Base-by-base conservation (phyloP, 2,888 invertebrate species). In the Tenthredo scrophulariae region DNA sequence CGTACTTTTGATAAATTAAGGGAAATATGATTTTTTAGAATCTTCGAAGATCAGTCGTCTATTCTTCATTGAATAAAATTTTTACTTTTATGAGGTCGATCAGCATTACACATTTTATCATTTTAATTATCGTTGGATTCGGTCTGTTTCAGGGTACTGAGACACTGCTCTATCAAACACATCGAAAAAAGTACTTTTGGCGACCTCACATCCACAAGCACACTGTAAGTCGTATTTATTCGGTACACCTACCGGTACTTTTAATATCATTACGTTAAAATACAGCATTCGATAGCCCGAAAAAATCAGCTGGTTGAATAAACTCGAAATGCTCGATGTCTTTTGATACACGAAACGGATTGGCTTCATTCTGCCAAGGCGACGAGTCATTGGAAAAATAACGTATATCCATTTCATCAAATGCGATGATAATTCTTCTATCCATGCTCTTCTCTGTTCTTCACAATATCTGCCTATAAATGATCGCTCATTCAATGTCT, bases 131-230 rank as follows among this genome's bases (percentile, higher is more conserved):
- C 13, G 4, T 22, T 74, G 1, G n/a, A 43, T 74, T 26, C 18
- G 22, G 9, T 77, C 9, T 54, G 26, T 77, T 29, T 5, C 88
- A 94, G 94, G 82, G 94, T 94, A 29, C 89, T 94, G 86, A 93
- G 92, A 85, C 93, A 94, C 86, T 94, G 94, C 88, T 90, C 92
- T 70, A 93, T 94, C 85, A 89, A 90, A 33, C 89, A 90, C 80
- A 90, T 94, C 77, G 89, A 91, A 70, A 87, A 92, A 33, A 89
- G 89, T 84, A 90, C 94, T 4, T 94, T 94, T 87, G 89, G 91
- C 86, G 89, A 91, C 54, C 90, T 94, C 85, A 90, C 92, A 2
- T 83, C 67, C 46, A 43, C 70, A 26, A 67, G n/a, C 83, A 83
- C 46, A 26, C 29, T 83, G 83, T 83, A 46, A 83, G 83, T 83